Evolutionary conservation across 2,888 invertebrate genomes (phyloP).

Genomic region (Mystacides longicornis): DNA sequence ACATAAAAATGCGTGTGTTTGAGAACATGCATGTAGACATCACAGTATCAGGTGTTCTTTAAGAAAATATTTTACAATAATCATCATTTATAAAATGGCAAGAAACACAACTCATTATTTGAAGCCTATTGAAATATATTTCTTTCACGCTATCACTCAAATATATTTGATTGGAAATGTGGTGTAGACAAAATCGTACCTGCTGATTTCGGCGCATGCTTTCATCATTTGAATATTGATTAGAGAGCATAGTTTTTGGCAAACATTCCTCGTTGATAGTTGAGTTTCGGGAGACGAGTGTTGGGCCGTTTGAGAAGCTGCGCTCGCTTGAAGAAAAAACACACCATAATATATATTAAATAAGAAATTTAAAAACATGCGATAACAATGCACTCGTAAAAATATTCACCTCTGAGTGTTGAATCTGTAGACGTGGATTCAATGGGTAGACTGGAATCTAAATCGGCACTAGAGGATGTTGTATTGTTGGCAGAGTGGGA

Average conservation of each 20-base stretch:
- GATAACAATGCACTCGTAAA: background rate
- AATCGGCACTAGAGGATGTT: constrained; percentile 16
- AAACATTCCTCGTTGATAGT: constrained; percentile 47
- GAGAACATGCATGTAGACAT: background rate
- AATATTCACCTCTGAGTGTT: constrained; percentile 44
- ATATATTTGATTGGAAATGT: too few relatives aligned
- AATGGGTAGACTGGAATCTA: constrained; percentile 16
- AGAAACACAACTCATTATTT: too few relatives aligned
- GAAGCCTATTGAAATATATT: too few relatives aligned
- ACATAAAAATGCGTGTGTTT: constrained; percentile 3
- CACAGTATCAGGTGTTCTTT: too few relatives aligned
- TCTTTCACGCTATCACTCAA: too few relatives aligned
- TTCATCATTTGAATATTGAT: constrained; percentile 72
- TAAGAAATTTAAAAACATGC: background rate
- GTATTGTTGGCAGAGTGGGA: constrained; percentile 22
- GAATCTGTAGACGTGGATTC: constrained; percentile 17
- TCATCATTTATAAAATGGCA: too few relatives aligned
- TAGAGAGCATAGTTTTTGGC: constrained; percentile 69
- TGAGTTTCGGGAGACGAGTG: constrained; percentile 18
- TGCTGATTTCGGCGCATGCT: constrained; percentile 71
- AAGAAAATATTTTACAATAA: too few relatives aligned
- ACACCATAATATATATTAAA: too few relatives aligned
- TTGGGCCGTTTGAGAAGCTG: background rate
- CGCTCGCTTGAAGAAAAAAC: too few relatives aligned
- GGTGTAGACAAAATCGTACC: constrained; percentile 39